Evolutionary conservation across 2,888 invertebrate species (phyloP).

Genomic region (Agrotis clavis): DNA sequence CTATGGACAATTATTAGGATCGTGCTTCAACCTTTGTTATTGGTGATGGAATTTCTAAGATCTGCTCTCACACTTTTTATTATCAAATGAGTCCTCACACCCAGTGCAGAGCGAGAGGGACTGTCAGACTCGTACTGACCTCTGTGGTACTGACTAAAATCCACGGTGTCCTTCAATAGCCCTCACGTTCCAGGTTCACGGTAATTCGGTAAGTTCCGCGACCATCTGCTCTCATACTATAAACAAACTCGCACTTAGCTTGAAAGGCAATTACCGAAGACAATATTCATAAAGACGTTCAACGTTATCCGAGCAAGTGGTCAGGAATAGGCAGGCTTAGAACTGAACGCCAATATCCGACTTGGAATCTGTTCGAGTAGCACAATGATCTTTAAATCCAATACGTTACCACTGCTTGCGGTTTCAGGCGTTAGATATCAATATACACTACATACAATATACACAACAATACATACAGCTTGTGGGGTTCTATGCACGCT

Average conservation of each 20-base stretch:
- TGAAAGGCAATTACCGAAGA: not conserved
- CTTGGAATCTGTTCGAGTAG: not conserved
- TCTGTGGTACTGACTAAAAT: too few species aligned
- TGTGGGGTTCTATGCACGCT: not conserved
- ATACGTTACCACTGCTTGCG: slow-evolving; percentile 10
- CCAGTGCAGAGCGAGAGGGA: too few species aligned
- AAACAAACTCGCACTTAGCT: not conserved
- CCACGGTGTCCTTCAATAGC: too few species aligned
- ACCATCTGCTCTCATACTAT: too few species aligned
- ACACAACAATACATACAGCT: slow-evolving; percentile 7
- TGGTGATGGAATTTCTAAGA: not conserved
- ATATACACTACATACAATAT: too few species aligned
- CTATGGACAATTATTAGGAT: not conserved
- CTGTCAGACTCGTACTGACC: too few species aligned
- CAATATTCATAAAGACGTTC: not conserved
- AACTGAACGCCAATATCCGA: slow-evolving; percentile 1
- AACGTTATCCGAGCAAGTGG: not conserved
- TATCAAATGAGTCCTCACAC: too few species aligned
- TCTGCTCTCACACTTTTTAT: too few species aligned
- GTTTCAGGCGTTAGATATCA: slow-evolving; percentile 27
- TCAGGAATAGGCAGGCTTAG: not conserved
- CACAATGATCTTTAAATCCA: slow-evolving; percentile 15
- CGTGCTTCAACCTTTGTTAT: not conserved
- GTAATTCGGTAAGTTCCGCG: too few species aligned
- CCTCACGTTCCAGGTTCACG: too few species aligned